Conservation (phyloP, 2,113 vertebrate species). For the Chlamydotis undulata region DNA sequence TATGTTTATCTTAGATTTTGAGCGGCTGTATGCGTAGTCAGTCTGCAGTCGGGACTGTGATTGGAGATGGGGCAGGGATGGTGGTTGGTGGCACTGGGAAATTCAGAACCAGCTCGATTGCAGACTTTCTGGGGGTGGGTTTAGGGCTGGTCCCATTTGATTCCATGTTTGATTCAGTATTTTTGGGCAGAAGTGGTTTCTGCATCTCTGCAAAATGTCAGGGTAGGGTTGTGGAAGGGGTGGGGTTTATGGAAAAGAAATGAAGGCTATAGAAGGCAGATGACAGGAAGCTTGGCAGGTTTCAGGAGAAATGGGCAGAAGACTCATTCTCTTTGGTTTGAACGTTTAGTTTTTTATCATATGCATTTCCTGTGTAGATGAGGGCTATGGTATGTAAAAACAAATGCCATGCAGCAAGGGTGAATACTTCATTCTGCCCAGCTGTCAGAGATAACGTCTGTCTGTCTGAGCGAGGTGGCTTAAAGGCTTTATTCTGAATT, state of each 20-base stretch:
- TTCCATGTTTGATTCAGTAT: background rate
- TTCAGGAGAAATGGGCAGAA: background rate
- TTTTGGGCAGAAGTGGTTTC: background rate
- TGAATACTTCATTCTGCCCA: background rate
- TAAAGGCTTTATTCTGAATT: background rate
- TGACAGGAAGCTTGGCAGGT: background rate
- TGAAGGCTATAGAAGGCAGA: background rate
- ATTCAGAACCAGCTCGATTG: background rate
- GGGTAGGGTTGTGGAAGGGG: background rate
- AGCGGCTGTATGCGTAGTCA: fast-evolving
- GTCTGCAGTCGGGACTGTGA: background rate
- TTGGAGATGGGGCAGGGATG: background rate
- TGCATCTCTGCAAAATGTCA: background rate
- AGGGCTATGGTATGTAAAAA: background rate
- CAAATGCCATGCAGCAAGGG: background rate
- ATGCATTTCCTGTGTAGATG: background rate
- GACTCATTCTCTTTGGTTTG: background rate
- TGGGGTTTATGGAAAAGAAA: background rate
- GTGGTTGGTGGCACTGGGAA: background rate
- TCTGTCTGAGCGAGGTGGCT: background rate
- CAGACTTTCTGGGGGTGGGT: background rate
- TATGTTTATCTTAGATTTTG: background rate
- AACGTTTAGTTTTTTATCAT: background rate
- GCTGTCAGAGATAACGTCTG: background rate
- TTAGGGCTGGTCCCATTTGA: background rate